Base-by-base conservation (phyloP, 2,888 invertebrate species). In the Synanthedon andrenaeformis region DNA sequence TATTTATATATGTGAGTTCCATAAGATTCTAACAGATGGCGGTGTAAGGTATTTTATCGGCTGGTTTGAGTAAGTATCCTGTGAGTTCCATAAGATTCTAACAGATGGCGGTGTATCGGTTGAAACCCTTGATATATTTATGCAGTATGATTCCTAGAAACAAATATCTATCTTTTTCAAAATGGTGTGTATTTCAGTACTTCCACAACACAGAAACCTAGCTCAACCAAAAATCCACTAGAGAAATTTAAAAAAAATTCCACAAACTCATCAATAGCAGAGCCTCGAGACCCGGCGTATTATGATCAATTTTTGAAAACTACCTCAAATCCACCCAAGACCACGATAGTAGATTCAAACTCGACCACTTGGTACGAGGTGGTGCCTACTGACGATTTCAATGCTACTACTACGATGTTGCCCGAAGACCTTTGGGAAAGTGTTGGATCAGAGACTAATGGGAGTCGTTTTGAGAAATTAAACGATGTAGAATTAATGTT, bases 401-500 rank as follows among this genome's bases (percentile, higher is more conserved):
- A 81, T 59, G 59, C 65, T 49, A 72, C 76, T n/a, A 76, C 64
- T 1, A 66, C 79, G 0, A 62, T 62, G 53, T 55, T 67, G 8
- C 76, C 78, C 3, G 82, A 82, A 49, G 86, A 88, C 8, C 52
- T 83, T 0, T 87, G 88, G 86, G 87, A 86, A 58, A 83, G 69
- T 52, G 75, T 86, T 10, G 77, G 71, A 0, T 70, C 75, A 0
- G 70, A 69, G 0, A 63, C 59, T 1, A 82, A 83, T 60, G 69
- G 65, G 0, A 80, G 67, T 53, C 72, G 71, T 52, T 69, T 74
- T 12, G 76, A 70, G 12, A 82, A 80, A 56, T 61, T 88, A 41
- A 78, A 82, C 49, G 89, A 89, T 56, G 89, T 89, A 0, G 89
- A 89, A 55, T 76, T 88, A 41, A 59, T 89, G 54, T 89, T 89